These are phyloP conservation scores for Bombus ignitus DNA, from an alignment of 1,140 invertebrate genomes.

Conservation along the genomic window DNA sequence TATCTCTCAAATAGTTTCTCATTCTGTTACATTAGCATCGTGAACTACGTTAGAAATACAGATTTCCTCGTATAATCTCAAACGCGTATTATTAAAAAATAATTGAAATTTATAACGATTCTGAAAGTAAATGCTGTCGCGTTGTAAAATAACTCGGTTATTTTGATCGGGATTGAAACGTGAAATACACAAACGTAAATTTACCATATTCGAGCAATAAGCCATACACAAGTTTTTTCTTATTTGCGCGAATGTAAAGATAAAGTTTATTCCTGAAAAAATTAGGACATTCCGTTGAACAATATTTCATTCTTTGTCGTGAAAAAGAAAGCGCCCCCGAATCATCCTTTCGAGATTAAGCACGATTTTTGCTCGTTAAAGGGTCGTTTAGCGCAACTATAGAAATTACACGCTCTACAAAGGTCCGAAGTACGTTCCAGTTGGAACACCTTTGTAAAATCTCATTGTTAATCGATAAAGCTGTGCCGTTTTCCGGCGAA, in stretches of 20 bases:
- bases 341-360: neutral
- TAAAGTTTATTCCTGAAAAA: neutral
- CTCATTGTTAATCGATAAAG: neutral
- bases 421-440: neutral
- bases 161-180: too few relatives aligned
- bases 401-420: neutral
- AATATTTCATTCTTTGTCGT: neutral
- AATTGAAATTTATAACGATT: too few relatives aligned
- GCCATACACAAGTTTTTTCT: too few relatives aligned
- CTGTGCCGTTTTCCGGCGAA: neutral
- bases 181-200: too few relatives aligned
- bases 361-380: neutral
- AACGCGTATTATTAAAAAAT: too few relatives aligned
- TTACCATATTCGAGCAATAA: too few relatives aligned
- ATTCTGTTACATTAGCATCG: too few relatives aligned
- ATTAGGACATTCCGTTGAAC: neutral
- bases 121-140: too few relatives aligned
- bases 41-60: too few relatives aligned
- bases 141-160: neutral
- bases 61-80: too few relatives aligned
- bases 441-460: neutral
- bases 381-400: neutral
- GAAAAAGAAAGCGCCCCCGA: too few relatives aligned
- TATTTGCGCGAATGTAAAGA: neutral
- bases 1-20: too few relatives aligned